Evolutionary conservation across 1,140 invertebrate species (phyloP), one percentile per base, ranked within the genome.

Genomic region (Luehdorfia chinensis): DNA sequence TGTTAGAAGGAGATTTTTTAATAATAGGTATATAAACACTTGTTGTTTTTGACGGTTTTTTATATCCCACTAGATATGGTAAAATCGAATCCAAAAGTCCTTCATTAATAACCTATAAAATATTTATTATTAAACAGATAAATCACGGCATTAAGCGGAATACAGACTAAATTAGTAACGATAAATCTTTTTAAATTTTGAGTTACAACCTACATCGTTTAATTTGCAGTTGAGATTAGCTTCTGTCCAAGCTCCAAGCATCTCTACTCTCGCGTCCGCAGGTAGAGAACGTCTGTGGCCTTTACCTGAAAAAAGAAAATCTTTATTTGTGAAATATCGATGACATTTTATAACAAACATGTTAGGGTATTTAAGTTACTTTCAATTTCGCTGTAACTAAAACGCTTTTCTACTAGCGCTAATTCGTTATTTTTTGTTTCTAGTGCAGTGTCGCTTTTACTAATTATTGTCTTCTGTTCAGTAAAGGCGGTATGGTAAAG

Each of bases 11-110:
- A 0, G 80, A 41, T 61, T 90, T 91, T 56, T 90, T 90, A 21
- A 90, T 90, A 13, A 87, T 76, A 6, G 89, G 87, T 32, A 88
- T 85, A 39, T 90, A 90, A 31, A 79, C 64, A 44, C 78, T 84
- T 6, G 70, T 71, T 2, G 78, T 70, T 64, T 86, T 87, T 4
- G 74, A 59, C 7, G 89, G 87, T 48, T 87, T 87, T 39, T 76
- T 79, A 23, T 86, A 83, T 7, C 84, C 85, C 4, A 91, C 80
- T 59, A 94, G 88, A 51, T 93, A 93, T 0, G 93, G 92, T 5
- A 94, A 67, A 46, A 94, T 91, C 0, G 93, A 94, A 75, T 95
- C 94, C 12, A 95, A 75, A 46, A 95, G 88, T 13, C 93, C 93
- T 84, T 94, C 93, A 33, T 93, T 92, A 41, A 94, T 87, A 3